These are phyloP conservation scores for Spea bombifrons DNA, from an alignment of 2,113 vertebrate species.

Conservation along the genomic window DNA sequence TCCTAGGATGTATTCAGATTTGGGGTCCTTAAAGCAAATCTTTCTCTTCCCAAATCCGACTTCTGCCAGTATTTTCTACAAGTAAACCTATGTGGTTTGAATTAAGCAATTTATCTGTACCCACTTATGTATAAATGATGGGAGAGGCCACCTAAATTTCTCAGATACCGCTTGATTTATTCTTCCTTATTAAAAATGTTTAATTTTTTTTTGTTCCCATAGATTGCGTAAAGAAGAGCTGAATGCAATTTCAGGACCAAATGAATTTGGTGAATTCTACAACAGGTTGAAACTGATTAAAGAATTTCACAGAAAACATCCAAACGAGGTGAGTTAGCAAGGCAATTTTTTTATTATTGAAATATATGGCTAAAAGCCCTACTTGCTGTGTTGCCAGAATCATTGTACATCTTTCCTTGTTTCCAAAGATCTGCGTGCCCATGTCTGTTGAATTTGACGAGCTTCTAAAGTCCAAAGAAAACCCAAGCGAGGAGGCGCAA, in stretches of 20 bases:
- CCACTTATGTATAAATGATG: too few relatives aligned
- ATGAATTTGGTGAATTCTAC: conserved; percentile 97
- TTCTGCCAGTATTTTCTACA: too few relatives aligned
- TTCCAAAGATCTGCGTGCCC: conserved; percentile 86
- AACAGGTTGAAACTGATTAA: conserved; percentile 96
- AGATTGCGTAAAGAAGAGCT: conserved; percentile 93
- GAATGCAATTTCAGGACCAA: conserved; percentile 92
- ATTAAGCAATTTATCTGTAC: too few relatives aligned
- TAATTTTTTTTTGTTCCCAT: neutral
- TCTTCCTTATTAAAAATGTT: neutral
- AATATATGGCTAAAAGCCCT: neutral
- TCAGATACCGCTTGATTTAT: too few relatives aligned
- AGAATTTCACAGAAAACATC: conserved; percentile 95
- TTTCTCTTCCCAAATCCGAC: too few relatives aligned
- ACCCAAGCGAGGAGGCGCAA: conserved; percentile 91
- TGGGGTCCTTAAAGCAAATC: too few relatives aligned
- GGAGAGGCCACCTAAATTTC: too few relatives aligned
- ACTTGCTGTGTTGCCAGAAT: neutral
- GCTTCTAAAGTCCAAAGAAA: conserved; percentile 90
- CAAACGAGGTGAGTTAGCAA: conserved; percentile 79
- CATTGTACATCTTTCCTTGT: neutral
- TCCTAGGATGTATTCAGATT: too few relatives aligned
- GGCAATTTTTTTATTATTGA: too few relatives aligned
- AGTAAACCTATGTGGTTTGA: too few relatives aligned
- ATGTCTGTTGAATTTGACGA: conserved; percentile 99